Conservation (phyloP, 2,888 invertebrate species). For the Blastobasis lacticolella region DNA sequence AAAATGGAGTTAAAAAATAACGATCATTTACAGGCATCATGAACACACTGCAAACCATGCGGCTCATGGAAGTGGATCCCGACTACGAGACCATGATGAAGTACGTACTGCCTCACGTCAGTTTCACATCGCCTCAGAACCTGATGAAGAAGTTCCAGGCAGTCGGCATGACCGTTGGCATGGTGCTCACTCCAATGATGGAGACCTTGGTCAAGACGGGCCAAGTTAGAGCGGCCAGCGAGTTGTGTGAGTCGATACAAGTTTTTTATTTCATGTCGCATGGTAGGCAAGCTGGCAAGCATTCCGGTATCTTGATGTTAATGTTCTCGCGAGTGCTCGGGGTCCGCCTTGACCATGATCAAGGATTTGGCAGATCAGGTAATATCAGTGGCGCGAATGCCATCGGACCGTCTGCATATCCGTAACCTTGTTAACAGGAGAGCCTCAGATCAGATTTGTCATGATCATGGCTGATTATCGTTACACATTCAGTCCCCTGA, state of each 20-base stretch:
- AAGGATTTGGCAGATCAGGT: no score
- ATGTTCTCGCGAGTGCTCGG: no score
- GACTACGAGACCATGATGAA: constrained; percentile 73
- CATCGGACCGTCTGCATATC: no score
- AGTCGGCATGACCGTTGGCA: constrained; percentile 43
- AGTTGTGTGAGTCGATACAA: constrained; percentile 44
- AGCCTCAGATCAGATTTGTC: no score
- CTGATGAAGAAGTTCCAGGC: constrained; percentile 67
- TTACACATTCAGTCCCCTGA: no score
- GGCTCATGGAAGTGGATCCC: constrained; percentile 62
- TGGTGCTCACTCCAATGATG: constrained; percentile 63
- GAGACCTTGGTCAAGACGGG: constrained; percentile 54
- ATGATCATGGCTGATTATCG: no score
- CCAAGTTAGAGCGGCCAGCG: constrained; percentile 57
- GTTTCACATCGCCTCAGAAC: constrained; percentile 60
- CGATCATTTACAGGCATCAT: constrained; percentile 56
- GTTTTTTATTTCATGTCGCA: background rate
- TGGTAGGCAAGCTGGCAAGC: background rate
- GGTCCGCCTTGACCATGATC: no score
- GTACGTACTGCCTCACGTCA: constrained; percentile 72
- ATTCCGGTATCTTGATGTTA: no score
- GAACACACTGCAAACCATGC: constrained; percentile 68
- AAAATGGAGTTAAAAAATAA: no score
- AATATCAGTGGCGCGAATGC: no score
- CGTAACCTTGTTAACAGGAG: no score